These are phyloP conservation scores for Danaus chrysippus DNA, from an alignment of 2,888 invertebrate species.

Conservation along the genomic window DNA sequence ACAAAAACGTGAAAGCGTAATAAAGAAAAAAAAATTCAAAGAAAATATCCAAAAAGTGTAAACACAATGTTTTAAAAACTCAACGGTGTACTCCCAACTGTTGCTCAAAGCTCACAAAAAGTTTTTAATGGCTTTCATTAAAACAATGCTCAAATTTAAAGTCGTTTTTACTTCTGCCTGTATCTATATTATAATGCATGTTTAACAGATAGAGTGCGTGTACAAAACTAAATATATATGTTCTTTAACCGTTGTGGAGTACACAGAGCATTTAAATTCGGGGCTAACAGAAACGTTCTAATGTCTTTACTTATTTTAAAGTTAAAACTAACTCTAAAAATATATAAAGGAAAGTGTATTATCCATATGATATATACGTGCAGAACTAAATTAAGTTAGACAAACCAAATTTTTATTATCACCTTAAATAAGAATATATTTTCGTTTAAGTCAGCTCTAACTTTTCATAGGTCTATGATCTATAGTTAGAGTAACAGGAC, in stretches of 20 bases:
- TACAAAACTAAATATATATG: neutral
- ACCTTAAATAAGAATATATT: neutral
- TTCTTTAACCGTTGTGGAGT: too few relatives aligned
- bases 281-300: too few relatives aligned
- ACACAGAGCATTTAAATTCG: too few relatives aligned
- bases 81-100: slow-evolving; percentile 4
- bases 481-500: neutral
- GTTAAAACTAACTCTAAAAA: too few relatives aligned
- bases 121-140: slow-evolving; percentile 6
- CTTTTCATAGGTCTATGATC: neutral
- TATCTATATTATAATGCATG: neutral
- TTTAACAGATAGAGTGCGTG: neutral
- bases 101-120: slow-evolving; percentile 8
- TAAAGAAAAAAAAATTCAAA: neutral
- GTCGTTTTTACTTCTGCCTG: neutral
- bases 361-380: too few relatives aligned
- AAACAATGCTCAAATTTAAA: slow-evolving; percentile 8
- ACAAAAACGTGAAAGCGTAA: neutral
- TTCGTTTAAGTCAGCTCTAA: neutral
- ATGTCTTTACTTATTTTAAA: too few relatives aligned
- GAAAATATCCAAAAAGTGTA: neutral
- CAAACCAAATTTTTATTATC: too few relatives aligned
- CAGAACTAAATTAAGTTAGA: too few relatives aligned
- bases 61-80: slow-evolving; percentile 2
- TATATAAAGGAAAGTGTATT: too few relatives aligned